Percentiles rank a stretch among this genome's conserved stretches.
Evolutionary conservation across 2,113 vertebrate genomes (phyloP).

Genomic region (Sus scrofa): DNA sequence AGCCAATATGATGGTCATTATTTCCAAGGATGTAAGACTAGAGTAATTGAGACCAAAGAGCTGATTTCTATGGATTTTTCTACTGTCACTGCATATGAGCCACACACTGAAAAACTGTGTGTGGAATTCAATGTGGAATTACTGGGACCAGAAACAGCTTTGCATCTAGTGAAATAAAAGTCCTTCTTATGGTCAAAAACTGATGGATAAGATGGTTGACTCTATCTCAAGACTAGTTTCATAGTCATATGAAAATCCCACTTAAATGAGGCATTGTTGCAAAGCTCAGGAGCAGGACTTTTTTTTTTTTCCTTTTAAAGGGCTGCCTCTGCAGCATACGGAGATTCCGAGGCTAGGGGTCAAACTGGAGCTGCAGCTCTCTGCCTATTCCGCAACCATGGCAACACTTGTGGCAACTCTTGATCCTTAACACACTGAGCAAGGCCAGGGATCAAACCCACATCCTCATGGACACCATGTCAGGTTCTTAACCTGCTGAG

Average conservation of each 20-base stretch:
- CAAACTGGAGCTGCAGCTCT: too few species aligned
- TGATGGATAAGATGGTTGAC: neutral
- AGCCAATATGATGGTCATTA: conserved; percentile 12
- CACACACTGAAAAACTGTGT: neutral
- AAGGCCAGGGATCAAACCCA: too few species aligned
- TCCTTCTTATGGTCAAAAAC: neutral
- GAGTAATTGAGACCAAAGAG: conserved; percentile 59
- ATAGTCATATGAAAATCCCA: neutral
- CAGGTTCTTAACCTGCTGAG: too few species aligned
- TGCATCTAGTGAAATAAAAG: neutral
- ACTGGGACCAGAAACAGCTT: neutral
- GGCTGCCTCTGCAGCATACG: too few species aligned
- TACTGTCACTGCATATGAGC: conserved; percentile 19
- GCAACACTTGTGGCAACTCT: too few species aligned
- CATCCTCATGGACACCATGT: too few species aligned
- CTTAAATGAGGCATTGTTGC: neutral
- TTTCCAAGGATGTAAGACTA: conserved; percentile 21
- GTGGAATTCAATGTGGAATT: neutral
- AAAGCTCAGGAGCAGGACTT: neutral
- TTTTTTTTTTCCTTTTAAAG: too few species aligned
- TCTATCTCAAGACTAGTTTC: neutral
- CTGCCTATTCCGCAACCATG: too few species aligned
- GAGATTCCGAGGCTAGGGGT: too few species aligned
- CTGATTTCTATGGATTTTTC: conserved; percentile 59
- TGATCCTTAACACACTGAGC: too few species aligned